Base-by-base conservation (phyloP, 2,888 invertebrate genomes). In the Troglohyphantes excavatus region DNA sequence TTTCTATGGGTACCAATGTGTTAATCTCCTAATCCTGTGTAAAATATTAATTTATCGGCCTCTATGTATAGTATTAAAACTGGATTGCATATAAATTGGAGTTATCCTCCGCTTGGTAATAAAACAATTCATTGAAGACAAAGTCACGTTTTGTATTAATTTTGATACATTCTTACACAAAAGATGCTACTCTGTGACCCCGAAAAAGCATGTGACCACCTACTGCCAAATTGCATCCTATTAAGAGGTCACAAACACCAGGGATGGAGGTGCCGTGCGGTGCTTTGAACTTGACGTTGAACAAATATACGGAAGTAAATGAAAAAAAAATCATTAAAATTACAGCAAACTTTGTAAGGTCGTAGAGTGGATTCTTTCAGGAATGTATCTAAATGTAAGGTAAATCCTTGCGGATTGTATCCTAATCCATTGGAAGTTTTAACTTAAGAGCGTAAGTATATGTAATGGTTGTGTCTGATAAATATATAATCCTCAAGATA, bases 261-360 rank as follows among this genome's bases (percentile, higher is more conserved):
- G 63, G 43, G 65, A 63, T 53, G 29, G 29, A 72, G 61, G 26
- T 72, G 19, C 72, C 61, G 53, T 39, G 82, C 72, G 33, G 70
- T 19, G 82, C 39, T 82, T 61, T 82, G 70, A 70, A 72, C 61
- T 81, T 81, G 46, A 81, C 21, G 1, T n/a, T 6, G 53, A 13
- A 65, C 17, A 39, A 6, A 27, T 59, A 72, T 67, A 23, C 79
- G 79, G 79, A 81, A 81, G 79, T 63, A 26, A 11, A 39, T 0
- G 23, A 29, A 79, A 26, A 21, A 43, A 63, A 59, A 29, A 21
- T 23, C 26, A 78, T 78, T 78, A 39, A 53, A 53, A 53, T n/a
- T 53, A 53, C 53, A 53, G 13, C 17, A 53, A 53, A 53, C 53
- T n/a, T 17, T 53, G 53, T 7, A 46, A 53, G 53, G n/a, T 53